Base-by-base conservation (phyloP, 2,113 vertebrate species). In the Entomyzon cyanotis region DNA sequence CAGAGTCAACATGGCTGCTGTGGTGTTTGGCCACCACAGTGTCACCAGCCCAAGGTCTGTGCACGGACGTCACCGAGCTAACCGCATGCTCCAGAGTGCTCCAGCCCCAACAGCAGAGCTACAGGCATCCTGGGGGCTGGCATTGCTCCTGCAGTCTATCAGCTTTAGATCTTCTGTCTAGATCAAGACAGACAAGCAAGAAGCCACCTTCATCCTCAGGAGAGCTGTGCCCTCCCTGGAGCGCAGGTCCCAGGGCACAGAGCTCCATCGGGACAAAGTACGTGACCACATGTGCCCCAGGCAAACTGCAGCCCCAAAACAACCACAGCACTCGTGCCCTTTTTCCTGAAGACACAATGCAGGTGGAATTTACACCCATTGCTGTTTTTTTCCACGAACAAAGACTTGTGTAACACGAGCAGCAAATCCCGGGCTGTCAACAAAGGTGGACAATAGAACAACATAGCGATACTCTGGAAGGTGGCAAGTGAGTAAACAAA, bases 401-500 rank as follows among this genome's bases (percentile, higher is more conserved):
- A 4, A 17, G 46, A 35, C 28, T 5, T 39, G 42, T 2, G 0
- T 11, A 55, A 53, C 33, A 2, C 0, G 1, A 65, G 37, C 16
- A 52, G 33, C 68, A 74, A 76, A 73, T 9, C 41, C 25, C 55
- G 83, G 47, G 46, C 33, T 67, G 50, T 11, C 31, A 24, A 67
- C 33, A 39, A 74, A 86, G 64, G 85, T 37, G 60, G 35, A 42
- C 55, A 11, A 15, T 0, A 39, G 33, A 67, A 31, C 22, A 58
- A 16, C 10, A 2, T 2, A 35, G 15, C 2, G 1, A 30, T 14
- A 49, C 1, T 21, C 13, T 17, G 7, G 42, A 39, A 25, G 70
- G 68, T 62, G 60, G 24, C 6, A 94, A 80, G 82, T 73, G 60
- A 65, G 77, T 90, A 95, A 97, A 94, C 90, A 96, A 95, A 93